Base-by-base conservation (phyloP, 2,888 invertebrate genomes). In the Tenthredo amoena region DNA sequence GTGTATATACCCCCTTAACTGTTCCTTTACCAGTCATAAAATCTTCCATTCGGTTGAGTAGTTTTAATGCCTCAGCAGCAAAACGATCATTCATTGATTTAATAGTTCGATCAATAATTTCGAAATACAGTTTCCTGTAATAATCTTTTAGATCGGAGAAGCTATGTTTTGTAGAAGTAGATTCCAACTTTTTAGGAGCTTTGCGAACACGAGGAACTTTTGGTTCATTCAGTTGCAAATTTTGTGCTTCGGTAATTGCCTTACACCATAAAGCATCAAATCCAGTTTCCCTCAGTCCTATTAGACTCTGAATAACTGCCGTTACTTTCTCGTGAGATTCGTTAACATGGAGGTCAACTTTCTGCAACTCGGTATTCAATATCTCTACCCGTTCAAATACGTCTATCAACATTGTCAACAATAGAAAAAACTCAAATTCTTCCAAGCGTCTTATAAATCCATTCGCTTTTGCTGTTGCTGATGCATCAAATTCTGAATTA, bases 341-440 rank as follows among this genome's bases (percentile, higher is more conserved):
- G 26, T 50, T 68, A 15, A 81, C 47, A 81, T 55, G 65, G n/a
- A 86, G 83, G 50, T 86, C 86, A 31, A 65, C 47, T 81, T 86
- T 83, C 65, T 86, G 86, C 9, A 87, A 82, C 34, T 84, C 71
- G 15, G 74, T 40, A 65, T 86, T 86, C 7, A 86, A 68, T 21
- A 86, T 74, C 77, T 86, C 86, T 15, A 86, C 68, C 34, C 84
- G 68, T 50, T 86, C 86, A 43, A 86, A 86, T 58, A 86, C 86
- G 7, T n/a, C n/a, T 40, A 86, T 86, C 84, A 84, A 79, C n/a
- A 71, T 18, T 18, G 43, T 81, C 55, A 87, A 47, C 7, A 81
- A 82, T 62, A 87, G 84, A 40, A 74, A 76, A 84, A 86, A 87
- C 34, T 87, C 76, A 65, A 87, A 86, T 18, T 71, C 40, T 43